These are phyloP conservation scores for Sphaerophoria rueppellii DNA, from an alignment of 2,888 invertebrate genomes.

Conservation along the genomic window DNA sequence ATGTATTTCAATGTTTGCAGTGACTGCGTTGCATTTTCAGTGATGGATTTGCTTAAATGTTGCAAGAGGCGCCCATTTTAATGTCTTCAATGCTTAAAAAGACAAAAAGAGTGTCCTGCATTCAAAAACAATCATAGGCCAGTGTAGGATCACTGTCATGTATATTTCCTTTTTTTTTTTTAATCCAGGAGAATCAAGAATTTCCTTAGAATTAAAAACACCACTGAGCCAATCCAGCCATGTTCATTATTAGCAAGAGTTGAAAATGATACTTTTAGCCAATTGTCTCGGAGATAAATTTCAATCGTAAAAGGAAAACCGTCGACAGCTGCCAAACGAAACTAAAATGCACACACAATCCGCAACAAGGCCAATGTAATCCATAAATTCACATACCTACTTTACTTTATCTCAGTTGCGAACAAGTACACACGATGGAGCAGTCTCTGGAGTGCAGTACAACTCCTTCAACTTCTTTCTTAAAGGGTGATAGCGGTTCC, in stretches of 20 bases:
- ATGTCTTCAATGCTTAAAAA: too few relatives aligned
- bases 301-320: constrained; percentile 66
- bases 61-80: not conserved
- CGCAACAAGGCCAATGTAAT: constrained; percentile 59
- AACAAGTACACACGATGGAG: constrained; percentile 47
- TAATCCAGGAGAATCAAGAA: too few relatives aligned
- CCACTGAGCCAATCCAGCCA: too few relatives aligned
- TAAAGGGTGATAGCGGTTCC: not conserved
- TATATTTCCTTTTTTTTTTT: too few relatives aligned
- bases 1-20: constrained; percentile 35
- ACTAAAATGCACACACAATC: constrained; percentile 62
- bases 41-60: not conserved
- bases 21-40: not conserved
- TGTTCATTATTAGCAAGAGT: too few relatives aligned
- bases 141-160: too few relatives aligned
- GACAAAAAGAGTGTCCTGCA: too few relatives aligned
- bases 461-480: not conserved
- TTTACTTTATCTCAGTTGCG: constrained; percentile 61
- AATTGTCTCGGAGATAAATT: constrained; percentile 62
- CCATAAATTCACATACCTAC: constrained; percentile 72
- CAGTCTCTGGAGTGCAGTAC: not conserved
- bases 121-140: too few relatives aligned
- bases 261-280: constrained; percentile 50
- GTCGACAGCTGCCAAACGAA: constrained; percentile 70
- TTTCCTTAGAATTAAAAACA: too few relatives aligned